Conservation (phyloP, 2,113 vertebrate genomes). For the Origma solitaria region DNA sequence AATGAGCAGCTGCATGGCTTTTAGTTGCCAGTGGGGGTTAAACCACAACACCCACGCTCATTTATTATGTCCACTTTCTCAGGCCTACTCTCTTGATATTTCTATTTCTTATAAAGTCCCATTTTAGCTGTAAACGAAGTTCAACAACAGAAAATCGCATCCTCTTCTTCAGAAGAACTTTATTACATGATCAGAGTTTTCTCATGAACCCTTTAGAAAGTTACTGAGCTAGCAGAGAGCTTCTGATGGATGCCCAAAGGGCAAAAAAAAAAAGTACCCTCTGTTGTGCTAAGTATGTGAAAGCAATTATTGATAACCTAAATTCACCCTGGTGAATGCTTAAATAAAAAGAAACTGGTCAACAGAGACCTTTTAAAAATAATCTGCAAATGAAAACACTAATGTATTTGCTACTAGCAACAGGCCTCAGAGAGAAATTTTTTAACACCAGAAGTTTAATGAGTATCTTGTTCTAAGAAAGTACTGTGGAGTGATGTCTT, state of each 20-base stretch:
- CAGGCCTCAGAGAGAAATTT: not conserved
- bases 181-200: not conserved
- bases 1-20: not conserved
- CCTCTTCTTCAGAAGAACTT: not conserved
- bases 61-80: not conserved
- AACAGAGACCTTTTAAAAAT: constrained; percentile 13
- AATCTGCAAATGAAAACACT: constrained; percentile 5
- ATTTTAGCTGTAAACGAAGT: not conserved
- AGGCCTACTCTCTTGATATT: not conserved
- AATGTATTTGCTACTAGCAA: not conserved
- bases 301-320: constrained; percentile 39
- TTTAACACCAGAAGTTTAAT: constrained; percentile 9
- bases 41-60: not conserved
- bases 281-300: not conserved
- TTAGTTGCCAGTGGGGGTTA: not conserved
- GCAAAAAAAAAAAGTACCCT: not conserved
- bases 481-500: not conserved
- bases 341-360: not conserved
- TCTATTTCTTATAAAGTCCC: not conserved
- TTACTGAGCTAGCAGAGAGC: not conserved
- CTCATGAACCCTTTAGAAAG: not conserved
- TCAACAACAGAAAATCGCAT: not conserved
- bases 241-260: not conserved
- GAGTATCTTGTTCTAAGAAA: constrained; percentile 34
- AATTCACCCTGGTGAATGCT: not conserved